Conservation (phyloP, 2,888 invertebrate species). For the Tenthredo mesomela region DNA sequence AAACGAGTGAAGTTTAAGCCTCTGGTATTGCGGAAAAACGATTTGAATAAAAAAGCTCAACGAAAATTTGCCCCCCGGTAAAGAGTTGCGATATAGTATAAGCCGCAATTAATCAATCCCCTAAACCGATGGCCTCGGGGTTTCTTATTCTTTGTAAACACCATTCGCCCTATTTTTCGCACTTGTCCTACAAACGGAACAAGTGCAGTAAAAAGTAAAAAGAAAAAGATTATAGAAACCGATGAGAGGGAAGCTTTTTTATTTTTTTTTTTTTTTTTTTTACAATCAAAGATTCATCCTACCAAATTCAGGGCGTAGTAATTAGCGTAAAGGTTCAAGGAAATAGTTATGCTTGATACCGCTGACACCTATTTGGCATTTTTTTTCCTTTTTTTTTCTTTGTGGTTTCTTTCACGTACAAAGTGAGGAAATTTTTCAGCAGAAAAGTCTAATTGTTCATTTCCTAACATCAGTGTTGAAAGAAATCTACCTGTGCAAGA, state of each 20-base stretch:
- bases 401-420: not conserved
- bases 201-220: no score
- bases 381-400: no score
- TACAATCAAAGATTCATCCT: no score
- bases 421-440: not conserved
- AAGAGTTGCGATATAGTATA: conserved; percentile 10
- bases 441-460: conserved; percentile 21
- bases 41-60: not conserved
- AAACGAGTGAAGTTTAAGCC: conserved; percentile 23
- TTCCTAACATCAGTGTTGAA: conserved; percentile 7
- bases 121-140: not conserved
- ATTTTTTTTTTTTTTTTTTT: no score
- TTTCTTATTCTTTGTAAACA: not conserved
- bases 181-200: no score
- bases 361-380: no score
- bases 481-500: not conserved
- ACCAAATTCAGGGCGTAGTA: no score
- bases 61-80: not conserved
- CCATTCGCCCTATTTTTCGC: not conserved
- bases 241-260: no score
- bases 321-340: no score
- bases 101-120: conserved; percentile 21
- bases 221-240: no score
- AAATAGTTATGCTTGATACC: no score
- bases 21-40: not conserved